Conservation (phyloP, 1,140 invertebrate genomes). For the Wiebesia pumilae region DNA sequence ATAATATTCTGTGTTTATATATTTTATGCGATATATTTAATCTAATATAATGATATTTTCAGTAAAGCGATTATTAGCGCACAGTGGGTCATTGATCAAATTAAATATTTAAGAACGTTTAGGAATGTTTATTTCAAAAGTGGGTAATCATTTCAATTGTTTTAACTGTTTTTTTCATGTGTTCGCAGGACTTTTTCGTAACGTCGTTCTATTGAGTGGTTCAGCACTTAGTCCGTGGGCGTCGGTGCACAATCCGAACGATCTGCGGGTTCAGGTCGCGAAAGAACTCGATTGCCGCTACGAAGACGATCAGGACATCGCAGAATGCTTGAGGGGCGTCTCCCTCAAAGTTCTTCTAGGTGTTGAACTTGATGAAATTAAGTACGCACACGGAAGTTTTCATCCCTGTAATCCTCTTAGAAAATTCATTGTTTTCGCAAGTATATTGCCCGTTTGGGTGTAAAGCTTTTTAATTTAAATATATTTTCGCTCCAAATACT, state of each 20-base stretch:
- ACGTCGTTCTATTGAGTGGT: conserved; percentile 90
- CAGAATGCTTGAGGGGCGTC: conserved; percentile 77
- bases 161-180: not conserved
- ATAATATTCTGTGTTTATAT: too few relatives aligned
- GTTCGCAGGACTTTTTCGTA: conserved; percentile 84
- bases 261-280: conserved; percentile 82
- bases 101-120: too few relatives aligned
- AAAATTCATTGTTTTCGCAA: not conserved
- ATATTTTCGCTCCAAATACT: too few relatives aligned
- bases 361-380: conserved; percentile 80
- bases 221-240: conserved; percentile 91
- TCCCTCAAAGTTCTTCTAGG: conserved; percentile 79
- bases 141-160: not conserved
- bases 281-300: conserved; percentile 80
- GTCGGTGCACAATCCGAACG: conserved; percentile 83
- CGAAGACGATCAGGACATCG: conserved; percentile 73
- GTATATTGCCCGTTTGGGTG: too few relatives aligned
- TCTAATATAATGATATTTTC: too few relatives aligned
- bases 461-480: too few relatives aligned
- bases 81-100: too few relatives aligned
- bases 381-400: conserved; percentile 62
- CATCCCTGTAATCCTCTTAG: not conserved
- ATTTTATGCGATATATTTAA: too few relatives aligned
- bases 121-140: not conserved
- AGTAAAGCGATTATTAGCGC: too few relatives aligned